Evolutionary conservation across 2,113 vertebrate species (phyloP), one percentile per base, ranked within the genome.

Genomic region (Anolis carolinensis): DNA sequence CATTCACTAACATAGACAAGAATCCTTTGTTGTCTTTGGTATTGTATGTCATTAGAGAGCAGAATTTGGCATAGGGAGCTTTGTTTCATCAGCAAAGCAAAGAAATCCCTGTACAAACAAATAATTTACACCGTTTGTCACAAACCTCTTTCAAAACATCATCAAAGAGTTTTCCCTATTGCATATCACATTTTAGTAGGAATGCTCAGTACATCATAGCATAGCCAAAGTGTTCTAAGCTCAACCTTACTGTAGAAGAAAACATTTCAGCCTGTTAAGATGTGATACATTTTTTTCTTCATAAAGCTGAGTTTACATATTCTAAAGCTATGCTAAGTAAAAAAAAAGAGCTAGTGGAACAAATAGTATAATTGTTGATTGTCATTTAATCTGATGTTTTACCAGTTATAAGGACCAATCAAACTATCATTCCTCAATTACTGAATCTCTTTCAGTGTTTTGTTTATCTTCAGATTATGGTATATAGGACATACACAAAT

Each of bases 101-200:
- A 85, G 55, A 84, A 84, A 84, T 75, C 36, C 27, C 30, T 65
- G 18, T 32, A 14, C 27, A 75, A 75, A 65, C 8, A 75, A 78
- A 85, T 59, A 70, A 7, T 50, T 34, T 67, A 48, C 48, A 36
- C 14, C 36, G 50, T 48, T 78, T 79, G n/a, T 55, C 70, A 78
- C 5, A 70, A 34, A 39, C 16, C 21, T 78, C 50, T 71, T 78
- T 70, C 65, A 71, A 85, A 85, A 39, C 9, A 84, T 32, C 70
- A 83, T 59, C n/a, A 79, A 71, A 39, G 23, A 77, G 11, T 36
- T 78, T 70, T 68, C 34, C 2, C 77, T 52, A 78, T 1, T 59
- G 48, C 65, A 73, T 79, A 78, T 23, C 48, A 79, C 70, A 67
- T 62, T 39, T 23, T 77, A 9, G 44, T 70, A 65, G 16, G 9